Conservation (phyloP, 1,140 invertebrate species). For the Drosophila bipectinata region DNA sequence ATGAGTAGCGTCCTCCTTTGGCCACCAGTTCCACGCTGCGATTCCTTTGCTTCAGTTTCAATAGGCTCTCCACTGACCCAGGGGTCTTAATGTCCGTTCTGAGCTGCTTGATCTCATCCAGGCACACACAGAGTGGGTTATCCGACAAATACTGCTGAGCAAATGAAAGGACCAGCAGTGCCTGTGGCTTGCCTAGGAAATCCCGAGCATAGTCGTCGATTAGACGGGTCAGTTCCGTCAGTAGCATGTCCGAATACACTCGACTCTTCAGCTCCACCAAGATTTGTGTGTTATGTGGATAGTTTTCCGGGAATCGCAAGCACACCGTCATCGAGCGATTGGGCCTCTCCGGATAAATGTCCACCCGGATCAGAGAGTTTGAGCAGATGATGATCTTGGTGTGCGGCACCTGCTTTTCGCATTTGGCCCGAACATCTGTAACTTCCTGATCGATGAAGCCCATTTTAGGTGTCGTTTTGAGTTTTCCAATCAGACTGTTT, state of each 20-base stretch:
- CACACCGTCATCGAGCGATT: slow-evolving; percentile 88
- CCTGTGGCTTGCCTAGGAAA: slow-evolving; percentile 86
- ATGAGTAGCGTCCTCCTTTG: slow-evolving; percentile 86
- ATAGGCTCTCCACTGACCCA: slow-evolving; percentile 37
- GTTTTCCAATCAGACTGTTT: slow-evolving; percentile 31
- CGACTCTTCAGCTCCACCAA: slow-evolving; percentile 91
- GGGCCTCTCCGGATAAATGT: slow-evolving; percentile 86
- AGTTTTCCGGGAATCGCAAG: slow-evolving; percentile 87
- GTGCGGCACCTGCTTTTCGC: slow-evolving; percentile 86
- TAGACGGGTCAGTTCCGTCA: slow-evolving; percentile 87
- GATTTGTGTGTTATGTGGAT: slow-evolving; percentile 86
- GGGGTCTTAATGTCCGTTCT: slow-evolving; percentile 85
- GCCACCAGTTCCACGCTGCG: slow-evolving; percentile 87
- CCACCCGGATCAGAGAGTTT: slow-evolving; percentile 84
- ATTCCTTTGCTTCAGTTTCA: slow-evolving; percentile 89
- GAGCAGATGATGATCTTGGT: slow-evolving; percentile 88
- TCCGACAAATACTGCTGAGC: slow-evolving; percentile 88
- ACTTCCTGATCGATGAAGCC: slow-evolving; percentile 88
- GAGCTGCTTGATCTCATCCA: slow-evolving; percentile 89
- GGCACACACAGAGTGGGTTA: slow-evolving; percentile 90
- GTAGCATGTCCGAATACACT: slow-evolving; percentile 87
- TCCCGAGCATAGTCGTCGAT: slow-evolving; percentile 88
- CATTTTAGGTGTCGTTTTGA: slow-evolving; percentile 81
- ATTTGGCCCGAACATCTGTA: slow-evolving; percentile 87
- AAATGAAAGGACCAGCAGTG: slow-evolving; percentile 86